Base-by-base conservation (phyloP, 2,888 invertebrate species). In the Trissolcus japonicus region DNA sequence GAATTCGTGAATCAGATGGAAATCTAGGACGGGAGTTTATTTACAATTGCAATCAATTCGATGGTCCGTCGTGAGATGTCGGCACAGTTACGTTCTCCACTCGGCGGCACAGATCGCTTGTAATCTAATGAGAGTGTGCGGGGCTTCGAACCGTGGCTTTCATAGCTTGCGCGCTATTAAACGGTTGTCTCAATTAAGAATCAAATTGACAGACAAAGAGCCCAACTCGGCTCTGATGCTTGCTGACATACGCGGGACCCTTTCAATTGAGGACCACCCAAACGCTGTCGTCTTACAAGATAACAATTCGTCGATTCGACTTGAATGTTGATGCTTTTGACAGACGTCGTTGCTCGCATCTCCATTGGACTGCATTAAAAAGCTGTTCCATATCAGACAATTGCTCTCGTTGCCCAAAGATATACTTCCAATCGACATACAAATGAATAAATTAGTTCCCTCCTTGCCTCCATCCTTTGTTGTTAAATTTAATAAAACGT, bases 181-280 rank as follows among this genome's bases (percentile, higher is more conserved):
- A 81, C 80, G 81, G 74, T 82, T 82, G 81, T 79, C 81, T 84
- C 82, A 84, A 86, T 85, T 86, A 82, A 84, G 81, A 80, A 84
- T 79, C 78, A 83, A 86, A 87, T 87, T 87, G 84, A 82, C 84
- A 69, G 85, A 87, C 86, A 86, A 86, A 86, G 86, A 78, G 79
- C 80, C 85, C 84, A 85, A 87, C 83, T 86, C 83, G 83, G 69
- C 82, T 83, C 35, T 35, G 25, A 25, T 25, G 86, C 86, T 87
- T 86, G 84, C 83, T 84, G 84, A 87, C 87, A 86, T 83, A 80
- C 82, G 78, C 81, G 82, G 82, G 83, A 85, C 80, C 84, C 84
- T 80, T 82, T 82, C 84, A 85, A 86, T 84, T 84, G 80, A 78
- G 78, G 87, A 87, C 87, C 87, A 87, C 87, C 87, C 87, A 87